phyloP scores from a whole-genome alignment of 2,113 vertebrate genomes.

The Lophius piscatorius region DNA sequence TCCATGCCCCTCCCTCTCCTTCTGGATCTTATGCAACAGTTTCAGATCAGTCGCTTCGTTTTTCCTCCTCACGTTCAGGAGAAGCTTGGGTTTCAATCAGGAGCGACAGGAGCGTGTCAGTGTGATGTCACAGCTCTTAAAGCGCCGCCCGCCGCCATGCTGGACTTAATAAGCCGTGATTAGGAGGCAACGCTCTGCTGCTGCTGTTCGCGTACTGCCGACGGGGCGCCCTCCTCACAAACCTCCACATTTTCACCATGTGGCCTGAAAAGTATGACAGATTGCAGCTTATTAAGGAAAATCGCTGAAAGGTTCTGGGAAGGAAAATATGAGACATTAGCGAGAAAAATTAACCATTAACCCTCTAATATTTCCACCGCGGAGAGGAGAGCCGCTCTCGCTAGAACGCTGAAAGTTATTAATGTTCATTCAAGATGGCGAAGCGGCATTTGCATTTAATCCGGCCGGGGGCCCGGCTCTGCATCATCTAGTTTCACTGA shows the following conservation, averaged over 20 bases:
- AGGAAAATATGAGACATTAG: slow-evolving; percentile 21
- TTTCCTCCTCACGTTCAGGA: no score
- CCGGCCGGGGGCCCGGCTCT: slow-evolving; percentile 59
- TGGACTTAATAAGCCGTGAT: slow-evolving; percentile 70
- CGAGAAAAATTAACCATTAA: slow-evolving; percentile 1
- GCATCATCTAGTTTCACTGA: slow-evolving; percentile 52
- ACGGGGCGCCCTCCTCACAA: slow-evolving; percentile 45
- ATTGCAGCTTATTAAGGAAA: slow-evolving; percentile 45
- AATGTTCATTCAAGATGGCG: slow-evolving; percentile 69
- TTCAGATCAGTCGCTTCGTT: no score
- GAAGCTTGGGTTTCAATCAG: no score
- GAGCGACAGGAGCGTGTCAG: background rate
- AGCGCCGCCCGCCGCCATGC: slow-evolving; percentile 56
- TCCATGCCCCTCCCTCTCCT: no score
- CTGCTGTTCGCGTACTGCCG: slow-evolving; percentile 78
- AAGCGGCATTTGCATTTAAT: slow-evolving; percentile 36
- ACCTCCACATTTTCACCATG: background rate
- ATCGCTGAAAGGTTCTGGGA: slow-evolving; percentile 30
- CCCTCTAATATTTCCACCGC: slow-evolving; percentile 25
- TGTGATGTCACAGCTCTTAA: slow-evolving; percentile 73
- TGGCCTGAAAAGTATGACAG: slow-evolving; percentile 31
- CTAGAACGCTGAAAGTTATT: slow-evolving; percentile 37
- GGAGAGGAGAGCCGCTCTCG: slow-evolving; percentile 28
- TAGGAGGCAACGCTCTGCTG: slow-evolving; percentile 81
- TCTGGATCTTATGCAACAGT: no score